Base-by-base conservation (phyloP, 2,113 vertebrate species). In the Tor tambroides region DNA sequence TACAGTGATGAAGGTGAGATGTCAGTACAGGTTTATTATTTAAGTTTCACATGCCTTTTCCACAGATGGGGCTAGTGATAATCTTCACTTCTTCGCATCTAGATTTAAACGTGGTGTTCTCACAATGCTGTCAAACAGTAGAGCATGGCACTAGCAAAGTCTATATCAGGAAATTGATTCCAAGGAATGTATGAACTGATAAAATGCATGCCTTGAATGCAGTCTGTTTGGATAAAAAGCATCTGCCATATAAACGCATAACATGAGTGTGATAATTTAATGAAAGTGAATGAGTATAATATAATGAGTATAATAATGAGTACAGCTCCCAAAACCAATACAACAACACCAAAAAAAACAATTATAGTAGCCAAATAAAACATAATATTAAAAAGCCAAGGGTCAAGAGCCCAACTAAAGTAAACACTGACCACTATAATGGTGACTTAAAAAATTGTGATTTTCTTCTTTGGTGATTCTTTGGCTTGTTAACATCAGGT, bases 1-100 rank as follows among this genome's bases (percentile, higher is more conserved):
- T 12, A 92, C 92, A 26, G 93, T 96, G 9, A 93, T 95, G 94
- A 96, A 95, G 94, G 95, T 90, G 74, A 88, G 61, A 49, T 79
- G 49, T 69, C 17, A 69, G 4, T 35, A 35, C 15, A 69, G 3
- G 19, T 15, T 59, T 21, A 32, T 69, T n/a, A n/a, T n/a, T n/a
- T n/a, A 69, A 69, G 6, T 19, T 7, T 35, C 65, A 35, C 4
- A 69, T 4, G 19, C 1, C 15, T 35, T 35, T 35, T 32, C 28
- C 28, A 32, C 65, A 67, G 63, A 30, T 14, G 14, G 12, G 12
- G 12, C 49, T 4, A 15, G 28, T 32, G 15, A 69, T 6, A 69
- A 3, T 69, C 28, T 67, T 67, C 1, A 30, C 63, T 26, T 65
- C 38, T 38, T 38, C 38, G 7, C 38, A 38, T 38, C 41, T 41